Evolutionary conservation across 2,113 vertebrate genomes (phyloP), one percentile per base, ranked within the genome.

Genomic region (Trochalopteron elliotii): DNA sequence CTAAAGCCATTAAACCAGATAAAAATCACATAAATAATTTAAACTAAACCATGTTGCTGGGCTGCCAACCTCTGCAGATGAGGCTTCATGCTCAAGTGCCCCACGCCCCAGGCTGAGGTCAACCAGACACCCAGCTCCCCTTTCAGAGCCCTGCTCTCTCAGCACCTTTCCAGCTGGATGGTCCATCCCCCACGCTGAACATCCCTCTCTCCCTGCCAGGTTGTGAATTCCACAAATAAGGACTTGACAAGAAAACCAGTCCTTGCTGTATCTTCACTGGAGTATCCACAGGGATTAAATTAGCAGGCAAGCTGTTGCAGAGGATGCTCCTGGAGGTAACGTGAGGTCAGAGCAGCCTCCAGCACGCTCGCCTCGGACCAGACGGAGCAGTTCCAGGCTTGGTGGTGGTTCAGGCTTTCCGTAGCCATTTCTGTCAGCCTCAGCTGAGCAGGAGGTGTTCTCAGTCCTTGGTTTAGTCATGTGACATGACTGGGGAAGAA

Each of bases 1-100:
- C 89, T 94, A 49, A 93, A 96, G 86, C 88, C 88, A 94, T 94
- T 94, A 93, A 88, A 88, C 44, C 55, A 1, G 44, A 94, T 94
- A 94, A 94, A 96, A 94, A 85, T 83, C 92, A 91, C 91, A 90
- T 93, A 25, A 87, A 94, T 92, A 79, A 95, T 93, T 96, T 78
- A 96, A 92, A 78, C 52, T 44, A 53, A 84, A 63, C 82, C 47
- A 3, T 59, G 87, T 90, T 96, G 94, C 94, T 89, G 60, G 40
- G 93, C 85, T 95, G 96, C 88, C 88, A 88, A 2, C 76, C 83
- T 93, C 56, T 75, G 63, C 76, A 93, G 92, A 83, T 83, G 92
- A 96, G 94, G 28, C 88, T 92, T 84, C 37, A 3, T 60, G 5
- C 83, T 81, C 56, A 18, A 33, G 89, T 87, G 83, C 92, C 72